These are phyloP conservation scores for Rhinopomastus cyanomelas DNA, from an alignment of 2,113 vertebrate genomes.

Conservation along the genomic window DNA sequence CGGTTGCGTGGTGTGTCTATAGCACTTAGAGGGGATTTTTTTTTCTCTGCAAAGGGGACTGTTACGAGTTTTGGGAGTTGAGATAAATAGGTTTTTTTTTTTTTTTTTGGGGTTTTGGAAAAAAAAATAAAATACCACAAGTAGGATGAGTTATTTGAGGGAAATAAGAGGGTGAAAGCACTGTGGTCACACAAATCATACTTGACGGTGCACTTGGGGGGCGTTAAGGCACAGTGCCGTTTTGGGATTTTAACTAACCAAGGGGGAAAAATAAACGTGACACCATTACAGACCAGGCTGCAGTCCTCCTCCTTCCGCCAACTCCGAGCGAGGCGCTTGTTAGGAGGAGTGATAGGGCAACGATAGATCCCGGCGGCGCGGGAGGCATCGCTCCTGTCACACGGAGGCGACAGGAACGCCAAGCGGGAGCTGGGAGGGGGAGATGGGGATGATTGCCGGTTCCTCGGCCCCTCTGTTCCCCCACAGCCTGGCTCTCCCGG, in stretches of 20 bases:
- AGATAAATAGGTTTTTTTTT: constrained; percentile 60
- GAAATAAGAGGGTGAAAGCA: constrained; percentile 66
- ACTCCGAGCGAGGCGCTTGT: neutral
- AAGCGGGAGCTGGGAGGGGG: constrained; percentile 1
- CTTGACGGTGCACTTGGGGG: constrained; percentile 65
- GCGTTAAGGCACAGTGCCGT: constrained; percentile 64
- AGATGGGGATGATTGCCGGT: neutral
- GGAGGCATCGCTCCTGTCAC: constrained; percentile 40
- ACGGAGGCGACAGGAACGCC: constrained; percentile 31
- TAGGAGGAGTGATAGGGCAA: neutral
- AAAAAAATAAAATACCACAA: constrained; percentile 28
- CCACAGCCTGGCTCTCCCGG: neutral
- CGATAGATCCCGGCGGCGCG: constrained; percentile 1
- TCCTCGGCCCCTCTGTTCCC: neutral
- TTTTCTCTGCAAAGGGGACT: constrained; percentile 67
- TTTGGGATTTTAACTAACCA: constrained; percentile 42
- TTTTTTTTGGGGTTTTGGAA: constrained; percentile 30
- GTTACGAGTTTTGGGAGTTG: constrained; percentile 69
- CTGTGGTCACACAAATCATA: constrained; percentile 73
- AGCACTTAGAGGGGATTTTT: constrained; percentile 75
- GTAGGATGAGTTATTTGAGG: constrained; percentile 50
- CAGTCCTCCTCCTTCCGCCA: neutral
- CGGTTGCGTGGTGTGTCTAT: constrained; percentile 80
- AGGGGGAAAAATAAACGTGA: constrained; percentile 54
- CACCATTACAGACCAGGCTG: constrained; percentile 51